These are phyloP conservation scores for Cantharis nigra DNA, from an alignment of 2,888 invertebrate genomes.

Conservation along the genomic window DNA sequence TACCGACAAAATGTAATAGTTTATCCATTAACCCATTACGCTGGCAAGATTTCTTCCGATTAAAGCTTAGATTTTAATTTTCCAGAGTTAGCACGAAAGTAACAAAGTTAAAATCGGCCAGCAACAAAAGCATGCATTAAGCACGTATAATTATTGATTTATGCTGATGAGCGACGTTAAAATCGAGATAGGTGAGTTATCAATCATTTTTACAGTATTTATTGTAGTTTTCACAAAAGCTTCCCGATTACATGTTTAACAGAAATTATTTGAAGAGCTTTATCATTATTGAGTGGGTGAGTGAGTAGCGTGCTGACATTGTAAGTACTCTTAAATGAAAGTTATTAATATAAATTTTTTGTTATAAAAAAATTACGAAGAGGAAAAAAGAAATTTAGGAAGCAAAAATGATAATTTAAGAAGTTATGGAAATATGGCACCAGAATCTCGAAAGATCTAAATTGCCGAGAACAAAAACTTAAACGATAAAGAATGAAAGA, in stretches of 20 bases:
- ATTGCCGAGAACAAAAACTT: neutral
- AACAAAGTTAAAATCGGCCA: neutral
- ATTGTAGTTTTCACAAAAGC: neutral
- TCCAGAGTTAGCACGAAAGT: neutral
- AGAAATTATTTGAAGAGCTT: neutral
- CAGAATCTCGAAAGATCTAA: neutral
- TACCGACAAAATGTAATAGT: slow-evolving; percentile 6
- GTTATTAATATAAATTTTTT: neutral
- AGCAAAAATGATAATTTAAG: neutral
- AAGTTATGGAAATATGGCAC: neutral
- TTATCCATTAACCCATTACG: neutral
- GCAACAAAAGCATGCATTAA: neutral
- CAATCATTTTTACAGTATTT: neutral
- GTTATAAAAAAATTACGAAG: neutral
- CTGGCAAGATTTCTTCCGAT: slow-evolving; percentile 4
- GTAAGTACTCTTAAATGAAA: neutral
- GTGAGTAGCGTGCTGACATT: neutral
- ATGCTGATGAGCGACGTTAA: neutral
- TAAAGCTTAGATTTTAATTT: neutral
- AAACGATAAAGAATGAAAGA: neutral
- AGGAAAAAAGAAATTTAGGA: neutral
- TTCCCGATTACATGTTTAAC: neutral
- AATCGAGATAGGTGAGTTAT: neutral
- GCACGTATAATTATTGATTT: neutral
- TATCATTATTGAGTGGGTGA: neutral